Base-by-base conservation (phyloP, 2,113 vertebrate species). In the Brachypteracias leptosomus region DNA sequence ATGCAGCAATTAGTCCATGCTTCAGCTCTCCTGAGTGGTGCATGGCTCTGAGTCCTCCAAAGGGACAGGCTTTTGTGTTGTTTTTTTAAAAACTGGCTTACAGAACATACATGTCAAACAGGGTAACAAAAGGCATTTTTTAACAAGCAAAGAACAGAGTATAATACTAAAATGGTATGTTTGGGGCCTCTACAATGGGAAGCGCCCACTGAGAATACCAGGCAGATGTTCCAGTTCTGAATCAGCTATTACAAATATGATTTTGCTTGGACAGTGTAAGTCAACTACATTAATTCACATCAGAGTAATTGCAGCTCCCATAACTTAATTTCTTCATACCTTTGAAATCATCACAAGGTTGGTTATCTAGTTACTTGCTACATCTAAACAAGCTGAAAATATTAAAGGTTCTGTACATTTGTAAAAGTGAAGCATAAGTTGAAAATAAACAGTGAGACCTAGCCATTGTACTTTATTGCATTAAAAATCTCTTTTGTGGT, bases 221-320 rank as follows among this genome's bases (percentile, higher is more conserved):
- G 86, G 83, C 94, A 96, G 88, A 95, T 90, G 89, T 89, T 95
- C 47, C 79, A 92, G 92, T 66, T 93, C 95, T 89, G 90, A 93
- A 79, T 95, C 94, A 96, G 89, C 83, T 87, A 90, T 59, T 93
- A 62, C 26, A 90, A 93, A 63, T 63, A 74, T 11, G 46, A 81
- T 94, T 96, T 93, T 89, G 73, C 77, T 89, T 87, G 91, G 84
- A 89, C 74, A 61, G 59, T 46, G 46, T 49, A 89, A 96, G 55
- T 63, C 83, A 93, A 85, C 46, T 21, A 61, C 85, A 93, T 93
- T 88, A 94, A 94, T 88, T 93, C 85, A 88, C 67, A 93, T 80
- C 68, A 72, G 52, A 47, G 82, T 88, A 96, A 93, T 57, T 97
- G 78, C 74, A 92, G 72, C 42, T 94, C 51, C 88, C 47, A 84